Percentiles rank a stretch among this genome's conserved stretches.
These are phyloP conservation scores for Uromys caudimaculatus DNA, from an alignment of 2,797 vertebrate species.

Conservation along the genomic window DNA sequence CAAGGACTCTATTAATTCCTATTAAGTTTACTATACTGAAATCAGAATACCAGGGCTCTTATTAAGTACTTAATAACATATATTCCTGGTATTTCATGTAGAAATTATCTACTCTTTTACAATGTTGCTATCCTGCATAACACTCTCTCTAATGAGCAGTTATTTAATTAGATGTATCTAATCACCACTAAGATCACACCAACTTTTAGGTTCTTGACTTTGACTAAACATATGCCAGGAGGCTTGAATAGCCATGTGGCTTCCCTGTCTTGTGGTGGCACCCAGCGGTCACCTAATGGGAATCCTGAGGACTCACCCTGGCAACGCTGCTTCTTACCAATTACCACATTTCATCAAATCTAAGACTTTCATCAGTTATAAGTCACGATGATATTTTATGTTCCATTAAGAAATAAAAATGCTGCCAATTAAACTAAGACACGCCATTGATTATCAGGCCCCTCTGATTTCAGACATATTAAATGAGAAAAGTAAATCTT, in stretches of 20 bases:
- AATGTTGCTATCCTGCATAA: not conserved
- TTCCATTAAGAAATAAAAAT: constrained; percentile 74
- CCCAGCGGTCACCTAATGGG: not conserved
- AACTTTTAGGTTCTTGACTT: not conserved
- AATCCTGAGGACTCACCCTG: not conserved
- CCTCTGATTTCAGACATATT: constrained; percentile 50
- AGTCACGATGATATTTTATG: constrained; percentile 51
- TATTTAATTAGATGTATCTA: not conserved
- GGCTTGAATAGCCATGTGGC: not conserved
- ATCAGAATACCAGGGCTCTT: constrained; percentile 14
- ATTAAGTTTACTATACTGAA: constrained; percentile 64
- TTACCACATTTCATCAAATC: constrained; percentile 61
- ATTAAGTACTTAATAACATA: constrained; percentile 30
- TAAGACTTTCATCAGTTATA: constrained; percentile 58
- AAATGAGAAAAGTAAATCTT: constrained; percentile 58
- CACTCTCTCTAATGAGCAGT: not conserved
- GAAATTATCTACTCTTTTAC: constrained; percentile 32
- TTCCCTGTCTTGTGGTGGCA: not conserved
- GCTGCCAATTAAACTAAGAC: constrained; percentile 57
- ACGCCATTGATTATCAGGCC: constrained; percentile 30
- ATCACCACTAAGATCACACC: not conserved
- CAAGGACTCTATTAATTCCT: constrained; percentile 74
- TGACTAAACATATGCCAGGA: not conserved
- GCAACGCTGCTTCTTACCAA: not conserved
- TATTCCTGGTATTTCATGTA: not conserved